phyloP scores from a whole-genome alignment of 1,140 invertebrate species.

The Drosophila prosaltans region DNA sequence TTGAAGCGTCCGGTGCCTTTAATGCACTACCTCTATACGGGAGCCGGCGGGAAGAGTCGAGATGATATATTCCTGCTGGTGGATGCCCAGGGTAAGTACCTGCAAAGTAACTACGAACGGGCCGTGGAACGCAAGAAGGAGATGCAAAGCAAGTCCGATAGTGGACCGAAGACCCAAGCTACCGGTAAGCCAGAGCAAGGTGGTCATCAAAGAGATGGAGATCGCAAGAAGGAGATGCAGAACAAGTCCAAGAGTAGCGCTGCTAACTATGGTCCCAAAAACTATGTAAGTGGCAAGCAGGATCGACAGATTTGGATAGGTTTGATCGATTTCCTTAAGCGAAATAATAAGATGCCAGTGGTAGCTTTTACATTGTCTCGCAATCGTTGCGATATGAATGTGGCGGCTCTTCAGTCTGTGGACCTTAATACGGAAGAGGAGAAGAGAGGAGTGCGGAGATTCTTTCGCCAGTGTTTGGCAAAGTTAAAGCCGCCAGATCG shows the following conservation, averaged over 20 bases:
- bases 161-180: not conserved
- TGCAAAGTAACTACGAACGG: constrained; percentile 88
- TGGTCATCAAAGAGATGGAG: constrained; percentile 88
- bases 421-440: constrained; percentile 93
- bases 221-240: constrained; percentile 85
- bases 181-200: constrained; percentile 87
- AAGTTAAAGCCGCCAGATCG: constrained; percentile 93
- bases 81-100: constrained; percentile 89
- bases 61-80: constrained; percentile 94
- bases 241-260: constrained; percentile 50
- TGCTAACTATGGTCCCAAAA: constrained; percentile 31
- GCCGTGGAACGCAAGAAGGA: constrained; percentile 87
- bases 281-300: constrained; percentile 84
- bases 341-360: constrained; percentile 93
- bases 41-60: constrained; percentile 90
- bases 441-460: constrained; percentile 90
- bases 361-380: constrained; percentile 97
- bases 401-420: constrained; percentile 86
- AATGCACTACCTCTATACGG: constrained; percentile 96
- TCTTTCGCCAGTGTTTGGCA: constrained; percentile 93
- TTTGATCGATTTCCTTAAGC: constrained; percentile 91
- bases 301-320: constrained; percentile 94
- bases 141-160: constrained; percentile 69
- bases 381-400: constrained; percentile 92
- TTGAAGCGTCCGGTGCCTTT: constrained; percentile 96